Evolutionary conservation across 2,888 invertebrate genomes (phyloP), one percentile per base, ranked within the genome.

Genomic region (Blastobasis lacticolella): DNA sequence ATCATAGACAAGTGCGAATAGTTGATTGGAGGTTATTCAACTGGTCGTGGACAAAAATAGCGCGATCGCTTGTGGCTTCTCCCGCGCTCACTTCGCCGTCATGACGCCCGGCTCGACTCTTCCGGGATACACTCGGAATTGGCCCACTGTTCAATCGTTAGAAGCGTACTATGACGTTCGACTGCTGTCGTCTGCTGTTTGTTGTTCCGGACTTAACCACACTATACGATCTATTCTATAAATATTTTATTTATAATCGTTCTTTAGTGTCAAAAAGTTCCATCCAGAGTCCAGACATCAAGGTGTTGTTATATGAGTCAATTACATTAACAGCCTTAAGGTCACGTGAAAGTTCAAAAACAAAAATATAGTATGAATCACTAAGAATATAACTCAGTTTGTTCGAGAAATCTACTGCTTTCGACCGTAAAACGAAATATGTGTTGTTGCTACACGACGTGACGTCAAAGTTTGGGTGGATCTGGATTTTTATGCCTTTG

Each of bases 21-120:
- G 81, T 82, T 86, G 84, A 88, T 87, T 87, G 83, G 85, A 86
- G 88, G 88, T 87, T 85, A 87, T 87, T 88, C 86, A 88, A 88
- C 88, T 85, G 82, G 72, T 84, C 78, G 73, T 77, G 71, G 70
- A 78, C 83, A 71, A 71, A 88, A 88, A 88, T 87, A 88, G 85
- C 78, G 66, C 78, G 78, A 73, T 78, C 80, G 65, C 70, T 69
- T 71, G 75, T 72, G 72, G 75, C 72, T 75, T 66, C 67, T 67
- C 59, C 63, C 61, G 66, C 67, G 67, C 60, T 50, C 62, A 62
- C 58, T 64, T 61, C 66, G 63, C 60, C 66, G 66, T 65, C 66
- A 65, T 67, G 67, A 64, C 65, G 67, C 58, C 54, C 60, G 61
- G 23, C 58, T 57, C 61, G 58, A 63, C 64, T 66, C 78, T 85